Conservation (phyloP, 92 coral and sea anemone genomes). For the Phenganax stokvisi region DNA sequence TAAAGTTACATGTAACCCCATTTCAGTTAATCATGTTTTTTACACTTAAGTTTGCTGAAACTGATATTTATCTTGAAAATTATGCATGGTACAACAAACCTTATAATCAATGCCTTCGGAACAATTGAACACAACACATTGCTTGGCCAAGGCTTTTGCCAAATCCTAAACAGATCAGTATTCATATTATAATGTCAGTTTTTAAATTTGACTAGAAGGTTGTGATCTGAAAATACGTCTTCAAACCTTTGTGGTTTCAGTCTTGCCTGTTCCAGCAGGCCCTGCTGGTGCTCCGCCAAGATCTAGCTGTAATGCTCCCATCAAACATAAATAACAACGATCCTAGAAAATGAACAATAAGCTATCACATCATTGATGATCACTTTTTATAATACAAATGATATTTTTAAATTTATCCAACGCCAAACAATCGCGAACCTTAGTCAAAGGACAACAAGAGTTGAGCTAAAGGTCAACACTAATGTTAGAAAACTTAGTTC, state of each 20-base stretch:
- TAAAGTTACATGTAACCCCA: too few relatives aligned
- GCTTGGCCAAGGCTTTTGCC: conserved; percentile 96
- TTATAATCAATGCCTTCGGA: conserved; percentile 91
- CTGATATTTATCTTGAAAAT: neutral
- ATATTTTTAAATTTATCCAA: too few relatives aligned
- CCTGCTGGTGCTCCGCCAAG: conserved; percentile 99
- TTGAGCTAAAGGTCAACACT: too few relatives aligned
- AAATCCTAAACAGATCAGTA: conserved; percentile 57
- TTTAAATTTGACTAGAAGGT: neutral
- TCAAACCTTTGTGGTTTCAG: conserved; percentile 91
- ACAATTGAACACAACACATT: conserved; percentile 98
- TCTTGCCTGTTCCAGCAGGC: conserved; percentile 98
- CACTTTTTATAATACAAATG: too few relatives aligned
- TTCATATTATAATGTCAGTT: neutral
- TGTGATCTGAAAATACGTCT: neutral
- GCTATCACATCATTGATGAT: neutral
- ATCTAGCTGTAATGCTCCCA: conserved; percentile 98
- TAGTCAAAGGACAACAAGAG: too few relatives aligned
- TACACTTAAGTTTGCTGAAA: too few relatives aligned
- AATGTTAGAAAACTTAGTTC: neutral
- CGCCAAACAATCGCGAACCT: too few relatives aligned
- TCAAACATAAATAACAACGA: conserved; percentile 95
- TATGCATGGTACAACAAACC: neutral
- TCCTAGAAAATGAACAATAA: conserved; percentile 47
- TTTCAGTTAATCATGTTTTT: too few relatives aligned